Percentiles rank a stretch among this genome's conserved stretches.
Evolutionary conservation across 2,113 vertebrate species (phyloP).

Genomic region (Lathamus discolor): DNA sequence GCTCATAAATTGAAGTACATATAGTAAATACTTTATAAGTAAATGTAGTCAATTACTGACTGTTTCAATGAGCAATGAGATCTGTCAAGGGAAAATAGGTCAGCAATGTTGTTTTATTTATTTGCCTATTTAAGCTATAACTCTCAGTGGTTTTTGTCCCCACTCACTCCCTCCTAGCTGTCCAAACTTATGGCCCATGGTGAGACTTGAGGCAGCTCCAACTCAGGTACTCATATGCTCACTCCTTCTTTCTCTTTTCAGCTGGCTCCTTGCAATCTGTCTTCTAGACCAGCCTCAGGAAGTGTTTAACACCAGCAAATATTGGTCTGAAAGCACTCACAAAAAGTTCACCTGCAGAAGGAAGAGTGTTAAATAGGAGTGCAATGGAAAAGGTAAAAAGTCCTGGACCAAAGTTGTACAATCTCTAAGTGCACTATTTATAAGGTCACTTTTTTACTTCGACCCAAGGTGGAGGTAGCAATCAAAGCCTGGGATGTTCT

Average conservation of each 20-base stretch:
- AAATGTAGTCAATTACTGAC: background rate
- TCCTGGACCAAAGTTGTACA: background rate
- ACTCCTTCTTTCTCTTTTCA: background rate
- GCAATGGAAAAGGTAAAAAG: background rate
- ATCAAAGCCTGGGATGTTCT: background rate
- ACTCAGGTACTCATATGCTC: background rate
- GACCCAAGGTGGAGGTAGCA: background rate
- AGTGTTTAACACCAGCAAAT: background rate
- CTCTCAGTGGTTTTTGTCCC: background rate
- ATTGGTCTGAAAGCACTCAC: rapidly evolving
- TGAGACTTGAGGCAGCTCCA: background rate
- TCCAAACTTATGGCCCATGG: background rate
- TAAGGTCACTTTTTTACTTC: background rate
- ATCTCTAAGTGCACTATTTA: background rate
- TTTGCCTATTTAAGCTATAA: background rate
- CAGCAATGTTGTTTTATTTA: background rate
- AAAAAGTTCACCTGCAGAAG: background rate
- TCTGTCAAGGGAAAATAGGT: background rate
- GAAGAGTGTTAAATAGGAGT: background rate
- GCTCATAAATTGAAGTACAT: background rate
- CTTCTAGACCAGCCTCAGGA: background rate
- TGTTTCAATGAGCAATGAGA: background rate
- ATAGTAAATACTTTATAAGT: background rate
- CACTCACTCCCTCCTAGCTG: background rate
- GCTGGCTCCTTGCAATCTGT: background rate